Evolutionary conservation across 2,888 invertebrate genomes (phyloP), one percentile per base, ranked within the genome.

Genomic region (Hirudinaria manillensis): DNA sequence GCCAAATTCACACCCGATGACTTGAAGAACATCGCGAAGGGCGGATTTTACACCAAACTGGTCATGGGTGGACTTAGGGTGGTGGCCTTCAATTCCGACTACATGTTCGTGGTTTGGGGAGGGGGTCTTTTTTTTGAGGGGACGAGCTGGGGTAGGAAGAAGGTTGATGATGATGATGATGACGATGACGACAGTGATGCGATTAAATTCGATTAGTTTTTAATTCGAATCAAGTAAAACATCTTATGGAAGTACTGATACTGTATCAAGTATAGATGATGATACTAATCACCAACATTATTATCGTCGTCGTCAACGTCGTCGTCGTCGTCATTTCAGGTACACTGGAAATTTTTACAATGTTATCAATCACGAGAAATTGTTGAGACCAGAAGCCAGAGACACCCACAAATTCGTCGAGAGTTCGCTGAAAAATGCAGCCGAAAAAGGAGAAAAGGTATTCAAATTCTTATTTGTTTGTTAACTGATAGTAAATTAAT

Each of bases 21-120:
- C n/a, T 19, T 56, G 38, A 61, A 19, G 16, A 61, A 72, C 27
- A 32, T 72, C 13, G 29, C 24, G 21, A 71, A 61, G 13, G 74
- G 68, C 2, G 77, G 77, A 19, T 77, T 72, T 45, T 79, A 77
- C 75, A 74, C 76, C 27, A 70, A 70, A 19, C 51, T 72, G 16
- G 32, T 71, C 21, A 10, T 13, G 3, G 70, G 68, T 0, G 77
- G 77, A n/a, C 77, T 79, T 0, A 65, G 77, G 24, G 70, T 78
- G 24, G n/a, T 79, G 32, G 56, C 72, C n/a, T 70, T 77, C 76
- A 79, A 79, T 68, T 70, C 78, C 38, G 74, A 74, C 51, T 78
- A 76, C 74, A 73, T 77, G 78, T 78, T 72, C 0, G 70, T 70
- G 34, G 38, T 38, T 38, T 38, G 38, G 38, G 38, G 38, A 10